Evolutionary conservation across 2,888 invertebrate genomes (phyloP), one percentile per base, ranked within the genome.

Genomic region (Dolichomitus sp.): DNA sequence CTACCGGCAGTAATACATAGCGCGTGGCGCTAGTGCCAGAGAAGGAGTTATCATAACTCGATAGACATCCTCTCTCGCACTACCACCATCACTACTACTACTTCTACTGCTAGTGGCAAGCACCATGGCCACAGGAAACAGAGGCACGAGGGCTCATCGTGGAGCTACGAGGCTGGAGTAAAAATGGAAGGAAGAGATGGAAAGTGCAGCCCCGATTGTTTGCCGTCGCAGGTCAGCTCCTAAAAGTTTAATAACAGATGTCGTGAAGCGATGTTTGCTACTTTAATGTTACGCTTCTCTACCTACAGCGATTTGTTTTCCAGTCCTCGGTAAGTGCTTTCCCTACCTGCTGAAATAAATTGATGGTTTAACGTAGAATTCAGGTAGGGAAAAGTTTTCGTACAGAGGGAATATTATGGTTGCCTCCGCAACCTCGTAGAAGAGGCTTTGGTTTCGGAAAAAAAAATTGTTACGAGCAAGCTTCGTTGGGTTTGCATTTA

Each of bases 31-130:
- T 40, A 52, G 57, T 42, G 50, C 61, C 66, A 63, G 57, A 42
- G 52, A 74, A 70, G 81, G 77, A 87, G 87, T 89, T 87, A 88
- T 88, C 86, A 87, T 87, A 88, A 87, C 87, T 86, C 79, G 84
- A 85, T 87, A 80, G 80, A 83, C 78, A 79, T 75, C 54, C 57
- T 69, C 30, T 52, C 37, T 50, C 45, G 14, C 42, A 11, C 33
- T 23, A 50, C 45, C 45, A 48, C 66, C 42, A n/a, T 45, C 27
- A 68, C 68, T 17, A 42, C 50, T 11, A 17, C 50, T n/a, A n/a
- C 42, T 40, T 23, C 40, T 23, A 19, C 50, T 11, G 19, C 7
- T 6, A 14, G 12, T 1, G 23, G 30, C 40, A 30, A 30, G 19
- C 45, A 14, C 72, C 45, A 33, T 33, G 11, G 17, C 12, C 19